phyloP scores from a whole-genome alignment of 2,888 invertebrate species.

The Caenorhabditis sp. region DNA sequence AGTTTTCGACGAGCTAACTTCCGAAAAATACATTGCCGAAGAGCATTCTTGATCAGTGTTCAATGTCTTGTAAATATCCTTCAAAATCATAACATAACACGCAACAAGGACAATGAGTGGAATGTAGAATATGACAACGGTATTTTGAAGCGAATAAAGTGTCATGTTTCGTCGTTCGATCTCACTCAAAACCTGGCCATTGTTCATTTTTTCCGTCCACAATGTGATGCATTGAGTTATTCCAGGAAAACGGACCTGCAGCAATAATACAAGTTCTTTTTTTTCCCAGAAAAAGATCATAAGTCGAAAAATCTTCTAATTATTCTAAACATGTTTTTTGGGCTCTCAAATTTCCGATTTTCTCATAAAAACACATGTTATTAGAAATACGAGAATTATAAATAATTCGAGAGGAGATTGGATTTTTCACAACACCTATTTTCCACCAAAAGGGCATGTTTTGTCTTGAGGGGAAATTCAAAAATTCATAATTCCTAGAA shows the following conservation, averaged over 20 bases:
- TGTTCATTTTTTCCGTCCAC: slow-evolving; percentile 46
- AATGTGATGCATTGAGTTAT: slow-evolving; percentile 53
- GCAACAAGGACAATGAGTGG: slow-evolving; percentile 52
- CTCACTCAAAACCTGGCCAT: slow-evolving; percentile 9
- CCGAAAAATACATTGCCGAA: slow-evolving; percentile 48
- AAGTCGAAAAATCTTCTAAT: no score
- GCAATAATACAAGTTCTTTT: no score
- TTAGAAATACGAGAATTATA: background rate
- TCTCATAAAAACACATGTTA: background rate
- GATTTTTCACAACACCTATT: background rate
- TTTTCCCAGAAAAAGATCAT: no score
- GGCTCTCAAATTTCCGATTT: no score
- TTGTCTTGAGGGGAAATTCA: background rate
- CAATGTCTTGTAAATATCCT: slow-evolving; percentile 58
- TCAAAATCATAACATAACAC: slow-evolving; percentile 58
- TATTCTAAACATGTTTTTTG: no score
- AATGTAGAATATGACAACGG: slow-evolving; percentile 55
- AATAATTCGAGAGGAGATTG: background rate
- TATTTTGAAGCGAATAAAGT: slow-evolving; percentile 41
- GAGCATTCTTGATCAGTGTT: slow-evolving; percentile 50
- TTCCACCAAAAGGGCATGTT: no score
- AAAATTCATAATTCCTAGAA: background rate
- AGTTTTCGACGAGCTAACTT: slow-evolving; percentile 52
- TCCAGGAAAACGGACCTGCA: slow-evolving; percentile 34
- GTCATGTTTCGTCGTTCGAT: slow-evolving; percentile 33